Conservation (phyloP, 2,888 invertebrate species). For the Archips xylosteana region DNA sequence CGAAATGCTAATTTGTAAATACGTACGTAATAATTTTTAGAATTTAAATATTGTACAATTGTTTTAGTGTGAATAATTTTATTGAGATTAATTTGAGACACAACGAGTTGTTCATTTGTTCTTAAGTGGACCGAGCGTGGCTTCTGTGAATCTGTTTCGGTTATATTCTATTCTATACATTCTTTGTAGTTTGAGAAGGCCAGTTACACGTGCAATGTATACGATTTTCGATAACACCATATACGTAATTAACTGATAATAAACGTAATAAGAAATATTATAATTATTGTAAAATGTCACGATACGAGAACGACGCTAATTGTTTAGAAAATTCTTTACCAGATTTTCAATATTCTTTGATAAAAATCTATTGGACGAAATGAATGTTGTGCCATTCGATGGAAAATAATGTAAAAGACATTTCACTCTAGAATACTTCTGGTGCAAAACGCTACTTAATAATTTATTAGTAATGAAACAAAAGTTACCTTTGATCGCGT, state of each 20-base stretch:
- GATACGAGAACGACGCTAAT: conserved; percentile 77
- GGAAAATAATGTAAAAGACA: conserved; percentile 62
- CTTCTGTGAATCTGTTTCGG: conserved; percentile 69
- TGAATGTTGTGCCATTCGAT: conserved; percentile 67
- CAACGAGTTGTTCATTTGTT: conserved; percentile 67
- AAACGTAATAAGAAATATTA: conserved; percentile 79
- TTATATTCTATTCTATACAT: conserved; percentile 59
- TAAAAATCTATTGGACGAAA: conserved; percentile 66
- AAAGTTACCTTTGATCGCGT: conserved; percentile 80
- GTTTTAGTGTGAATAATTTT: conserved; percentile 85
- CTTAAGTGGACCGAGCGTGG: conserved; percentile 69
- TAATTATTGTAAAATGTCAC: conserved; percentile 80
- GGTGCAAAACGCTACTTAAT: conserved; percentile 55
- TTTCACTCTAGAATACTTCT: conserved; percentile 60
- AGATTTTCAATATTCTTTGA: conserved; percentile 73
- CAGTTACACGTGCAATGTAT: conserved; percentile 86
- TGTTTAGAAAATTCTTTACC: conserved; percentile 67
- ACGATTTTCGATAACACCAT: conserved; percentile 85
- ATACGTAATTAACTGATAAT: conserved; percentile 84
- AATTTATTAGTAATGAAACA: conserved; percentile 73
- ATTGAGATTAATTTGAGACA: conserved; percentile 78
- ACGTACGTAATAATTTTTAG: conserved; percentile 80
- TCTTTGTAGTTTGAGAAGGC: conserved; percentile 76
- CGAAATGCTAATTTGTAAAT: conserved; percentile 83
- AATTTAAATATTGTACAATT: conserved; percentile 82